These are phyloP conservation scores for Pterophyllum scalare DNA, from an alignment of 2,113 vertebrate species.

Conservation along the genomic window DNA sequence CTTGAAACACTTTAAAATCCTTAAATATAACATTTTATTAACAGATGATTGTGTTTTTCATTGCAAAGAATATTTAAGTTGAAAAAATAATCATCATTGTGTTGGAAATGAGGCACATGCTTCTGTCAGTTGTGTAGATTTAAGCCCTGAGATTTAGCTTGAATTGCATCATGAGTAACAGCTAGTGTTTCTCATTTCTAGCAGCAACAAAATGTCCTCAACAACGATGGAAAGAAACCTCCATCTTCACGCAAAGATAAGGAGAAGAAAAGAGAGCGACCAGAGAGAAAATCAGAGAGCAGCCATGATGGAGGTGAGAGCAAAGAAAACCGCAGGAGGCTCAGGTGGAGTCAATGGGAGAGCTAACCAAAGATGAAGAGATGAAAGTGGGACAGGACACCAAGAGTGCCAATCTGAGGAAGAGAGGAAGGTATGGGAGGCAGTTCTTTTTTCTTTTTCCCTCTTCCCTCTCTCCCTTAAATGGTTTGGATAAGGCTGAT, in stretches of 20 bases:
- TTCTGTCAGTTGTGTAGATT: neutral
- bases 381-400: conserved; percentile 80
- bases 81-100: neutral
- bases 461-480: neutral
- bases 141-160: accelerated
- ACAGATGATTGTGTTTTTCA: neutral
- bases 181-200: neutral
- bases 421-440: conserved; percentile 85
- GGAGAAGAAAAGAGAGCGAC: conserved; percentile 74
- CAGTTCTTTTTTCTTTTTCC: neutral
- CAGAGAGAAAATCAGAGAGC: conserved; percentile 80
- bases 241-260: conserved; percentile 82
- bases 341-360: conserved; percentile 73
- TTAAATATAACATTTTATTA: neutral
- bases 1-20: neutral
- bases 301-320: conserved; percentile 84
- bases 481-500: neutral
- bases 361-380: conserved; percentile 72
- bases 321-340: conserved; percentile 88
- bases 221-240: conserved; percentile 83
- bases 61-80: neutral
- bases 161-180: neutral
- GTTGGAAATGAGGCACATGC: neutral
- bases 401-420: conserved; percentile 83
- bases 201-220: conserved; percentile 84